These are phyloP conservation scores for Trissolcus basalis DNA, from an alignment of 1,140 invertebrate species.

Conservation along the genomic window DNA sequence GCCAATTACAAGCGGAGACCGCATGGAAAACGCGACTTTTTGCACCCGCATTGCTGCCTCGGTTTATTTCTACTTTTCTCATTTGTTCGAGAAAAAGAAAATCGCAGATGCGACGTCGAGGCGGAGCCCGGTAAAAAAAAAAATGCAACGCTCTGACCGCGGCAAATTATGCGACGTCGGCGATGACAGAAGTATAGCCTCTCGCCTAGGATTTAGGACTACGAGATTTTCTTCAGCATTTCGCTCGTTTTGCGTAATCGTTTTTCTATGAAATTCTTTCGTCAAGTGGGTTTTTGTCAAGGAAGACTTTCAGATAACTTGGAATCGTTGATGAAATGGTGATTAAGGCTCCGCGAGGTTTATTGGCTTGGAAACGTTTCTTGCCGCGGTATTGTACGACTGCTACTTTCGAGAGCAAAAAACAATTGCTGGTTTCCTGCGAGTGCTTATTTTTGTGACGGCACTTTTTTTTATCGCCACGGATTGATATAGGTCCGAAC, in stretches of 20 bases:
- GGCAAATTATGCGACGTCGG: constrained; percentile 39
- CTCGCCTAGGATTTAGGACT: constrained; percentile 33
- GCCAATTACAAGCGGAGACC: constrained; percentile 38
- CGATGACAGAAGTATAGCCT: constrained; percentile 28
- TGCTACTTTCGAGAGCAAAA: background rate
- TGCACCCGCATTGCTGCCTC: constrained; percentile 18
- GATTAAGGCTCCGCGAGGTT: constrained; percentile 5
- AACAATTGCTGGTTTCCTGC: background rate
- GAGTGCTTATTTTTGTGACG: no score
- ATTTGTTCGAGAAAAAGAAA: constrained; percentile 45
- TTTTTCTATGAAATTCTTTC: constrained; percentile 20
- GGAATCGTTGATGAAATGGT: constrained; percentile 22
- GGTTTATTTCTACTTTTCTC: constrained; percentile 42
- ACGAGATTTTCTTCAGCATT: constrained; percentile 23
- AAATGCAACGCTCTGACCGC: background rate
- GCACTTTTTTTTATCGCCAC: no score
- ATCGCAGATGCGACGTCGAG: constrained; percentile 19
- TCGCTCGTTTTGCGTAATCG: constrained; percentile 21
- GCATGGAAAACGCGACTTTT: constrained; percentile 50
- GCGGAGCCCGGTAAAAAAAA: constrained; percentile 1
- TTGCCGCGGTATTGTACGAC: background rate
- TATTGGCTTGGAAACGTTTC: background rate
- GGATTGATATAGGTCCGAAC: no score
- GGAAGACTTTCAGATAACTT: background rate
- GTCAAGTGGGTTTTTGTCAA: constrained; percentile 16